Conservation (phyloP, 1,140 invertebrate species). For the Drosophila rufa region DNA sequence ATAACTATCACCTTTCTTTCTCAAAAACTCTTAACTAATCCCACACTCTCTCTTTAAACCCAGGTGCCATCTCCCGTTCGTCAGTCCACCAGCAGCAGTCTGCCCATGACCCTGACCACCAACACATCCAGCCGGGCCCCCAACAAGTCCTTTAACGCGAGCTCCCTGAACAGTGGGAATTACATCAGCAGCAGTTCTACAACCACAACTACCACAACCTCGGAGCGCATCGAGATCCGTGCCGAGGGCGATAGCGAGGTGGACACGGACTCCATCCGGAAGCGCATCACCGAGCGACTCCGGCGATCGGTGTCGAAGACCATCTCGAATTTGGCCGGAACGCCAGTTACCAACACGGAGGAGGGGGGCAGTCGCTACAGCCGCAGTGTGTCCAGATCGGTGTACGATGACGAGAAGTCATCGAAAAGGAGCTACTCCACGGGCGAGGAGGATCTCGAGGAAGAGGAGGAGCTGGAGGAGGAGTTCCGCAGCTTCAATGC, state of each 20-base stretch:
- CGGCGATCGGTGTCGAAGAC: slow-evolving; percentile 75
- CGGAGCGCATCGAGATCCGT: slow-evolving; percentile 68
- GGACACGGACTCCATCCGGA: slow-evolving; percentile 66
- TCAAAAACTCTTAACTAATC: background rate
- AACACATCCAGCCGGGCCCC: slow-evolving; percentile 71
- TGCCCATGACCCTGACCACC: slow-evolving; percentile 72
- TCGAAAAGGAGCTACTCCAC: slow-evolving; percentile 85
- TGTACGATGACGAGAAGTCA: slow-evolving; percentile 76
- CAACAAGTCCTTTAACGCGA: slow-evolving; percentile 50
- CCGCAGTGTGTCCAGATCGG: slow-evolving; percentile 75
- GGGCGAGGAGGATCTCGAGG: slow-evolving; percentile 78
- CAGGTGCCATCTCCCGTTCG: slow-evolving; percentile 56
- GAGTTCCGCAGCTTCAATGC: slow-evolving; percentile 72
- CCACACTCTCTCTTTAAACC: background rate
- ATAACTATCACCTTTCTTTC: too few species aligned
- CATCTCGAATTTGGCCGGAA: slow-evolving; percentile 52
- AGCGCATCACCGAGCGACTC: slow-evolving; percentile 69
- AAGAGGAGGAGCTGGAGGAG: slow-evolving; percentile 63
- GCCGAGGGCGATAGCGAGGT: slow-evolving; percentile 53
- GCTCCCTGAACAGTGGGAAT: slow-evolving; percentile 68
- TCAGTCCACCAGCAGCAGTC: slow-evolving; percentile 43
- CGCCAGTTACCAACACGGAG: slow-evolving; percentile 60
- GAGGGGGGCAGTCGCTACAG: slow-evolving; percentile 76
- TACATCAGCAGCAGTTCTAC: slow-evolving; percentile 43
- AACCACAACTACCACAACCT: slow-evolving; percentile 62